phyloP scores from a whole-genome alignment of 2,113 vertebrate species.

The Parus major region DNA sequence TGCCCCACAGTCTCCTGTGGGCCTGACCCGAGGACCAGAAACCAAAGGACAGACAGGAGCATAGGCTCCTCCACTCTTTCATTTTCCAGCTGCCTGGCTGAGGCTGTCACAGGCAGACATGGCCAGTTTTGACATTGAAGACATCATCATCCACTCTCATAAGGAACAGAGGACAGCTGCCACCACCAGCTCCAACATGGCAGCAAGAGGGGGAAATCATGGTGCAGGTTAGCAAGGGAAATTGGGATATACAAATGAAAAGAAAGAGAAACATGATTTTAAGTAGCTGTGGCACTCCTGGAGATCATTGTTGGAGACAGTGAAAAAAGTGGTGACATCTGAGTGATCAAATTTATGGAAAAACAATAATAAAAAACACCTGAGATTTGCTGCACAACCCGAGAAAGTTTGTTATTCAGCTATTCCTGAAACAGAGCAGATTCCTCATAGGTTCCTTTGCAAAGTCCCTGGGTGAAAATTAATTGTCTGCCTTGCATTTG shows the following conservation, averaged over 20 bases:
- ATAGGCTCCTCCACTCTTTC: not conserved
- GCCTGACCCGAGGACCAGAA: not conserved
- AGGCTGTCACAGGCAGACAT: rapidly evolving
- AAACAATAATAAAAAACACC: not conserved
- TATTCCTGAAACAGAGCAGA: not conserved
- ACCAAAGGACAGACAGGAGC: not conserved
- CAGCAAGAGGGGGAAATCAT: not conserved
- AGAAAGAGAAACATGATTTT: not conserved
- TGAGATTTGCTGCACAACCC: not conserved
- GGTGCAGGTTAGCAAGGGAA: not conserved
- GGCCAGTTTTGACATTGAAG: not conserved
- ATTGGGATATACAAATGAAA: not conserved
- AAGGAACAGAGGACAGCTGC: not conserved
- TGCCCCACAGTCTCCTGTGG: not conserved
- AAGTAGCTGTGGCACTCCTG: rapidly evolving
- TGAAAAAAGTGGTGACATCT: not conserved
- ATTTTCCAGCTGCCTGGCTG: not conserved
- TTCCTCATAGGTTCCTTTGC: not conserved
- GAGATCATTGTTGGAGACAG: not conserved
- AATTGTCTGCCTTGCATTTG: not conserved
- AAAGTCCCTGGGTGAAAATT: not conserved
- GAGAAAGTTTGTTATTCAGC: not conserved
- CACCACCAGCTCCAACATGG: not conserved
- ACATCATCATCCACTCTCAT: rapidly evolving
- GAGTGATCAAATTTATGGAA: not conserved